These are phyloP conservation scores for Clarias batrachus DNA, from an alignment of 2,113 vertebrate species.

Conservation along the genomic window DNA sequence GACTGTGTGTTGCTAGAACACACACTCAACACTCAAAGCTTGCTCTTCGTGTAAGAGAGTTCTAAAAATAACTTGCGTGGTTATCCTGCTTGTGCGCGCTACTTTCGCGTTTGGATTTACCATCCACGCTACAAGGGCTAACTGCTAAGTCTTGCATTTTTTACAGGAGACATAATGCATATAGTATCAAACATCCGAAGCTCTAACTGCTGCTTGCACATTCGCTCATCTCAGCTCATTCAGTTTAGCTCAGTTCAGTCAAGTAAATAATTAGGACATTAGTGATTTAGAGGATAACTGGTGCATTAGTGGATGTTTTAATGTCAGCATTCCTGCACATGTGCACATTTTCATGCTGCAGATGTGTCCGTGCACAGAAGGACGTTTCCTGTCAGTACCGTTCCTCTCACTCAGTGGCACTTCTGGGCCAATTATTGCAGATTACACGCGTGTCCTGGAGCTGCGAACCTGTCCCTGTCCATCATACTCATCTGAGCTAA, in stretches of 20 bases:
- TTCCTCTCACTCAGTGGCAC: conserved; percentile 47
- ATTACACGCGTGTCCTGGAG: conserved; percentile 57
- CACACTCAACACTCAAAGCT: too few species aligned
- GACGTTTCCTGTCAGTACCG: conserved; percentile 36
- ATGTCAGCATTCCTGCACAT: not conserved
- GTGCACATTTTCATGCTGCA: not conserved
- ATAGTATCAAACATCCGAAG: not conserved
- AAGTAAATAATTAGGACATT: not conserved
- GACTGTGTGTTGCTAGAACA: too few species aligned
- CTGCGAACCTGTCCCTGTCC: conserved; percentile 55
- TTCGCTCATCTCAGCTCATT: not conserved
- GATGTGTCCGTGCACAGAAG: conserved; percentile 36
- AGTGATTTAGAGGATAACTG: not conserved
- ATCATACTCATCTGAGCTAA: conserved; percentile 60
- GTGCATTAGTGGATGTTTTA: not conserved
- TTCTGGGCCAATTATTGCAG: conserved; percentile 56
- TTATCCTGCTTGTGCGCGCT: too few species aligned
- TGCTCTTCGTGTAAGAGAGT: too few species aligned
- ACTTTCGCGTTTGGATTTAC: too few species aligned
- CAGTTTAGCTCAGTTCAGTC: not conserved
- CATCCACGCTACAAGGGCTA: too few species aligned
- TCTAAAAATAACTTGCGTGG: too few species aligned
- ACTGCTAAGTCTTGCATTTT: not conserved
- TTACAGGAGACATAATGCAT: not conserved
- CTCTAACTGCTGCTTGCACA: not conserved